Evolutionary conservation across 92 coral and sea anemone genomes (phyloP).

Genomic region (Bergia sp.): DNA sequence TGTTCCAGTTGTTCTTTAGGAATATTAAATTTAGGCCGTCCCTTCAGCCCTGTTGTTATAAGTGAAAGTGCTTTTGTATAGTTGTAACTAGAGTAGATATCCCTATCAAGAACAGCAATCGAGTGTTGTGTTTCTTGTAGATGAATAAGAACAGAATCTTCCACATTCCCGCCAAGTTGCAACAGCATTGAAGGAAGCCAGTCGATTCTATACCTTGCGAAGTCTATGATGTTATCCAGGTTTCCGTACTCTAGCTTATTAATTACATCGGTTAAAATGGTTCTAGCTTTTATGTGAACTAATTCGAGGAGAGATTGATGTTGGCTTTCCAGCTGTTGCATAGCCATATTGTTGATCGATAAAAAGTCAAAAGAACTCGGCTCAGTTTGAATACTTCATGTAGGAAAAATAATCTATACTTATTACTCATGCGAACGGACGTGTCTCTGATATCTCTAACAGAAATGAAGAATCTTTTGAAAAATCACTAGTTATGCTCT

Average conservation of each 20-base stretch:
- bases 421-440: too few species aligned
- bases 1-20: neutral
- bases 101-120: neutral
- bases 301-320: slow-evolving; percentile 25
- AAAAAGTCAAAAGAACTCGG: too few species aligned
- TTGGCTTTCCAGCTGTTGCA: slow-evolving; percentile 43
- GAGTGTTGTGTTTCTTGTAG: slow-evolving; percentile 50
- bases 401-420: too few species aligned
- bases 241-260: slow-evolving; percentile 49
- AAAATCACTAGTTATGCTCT: too few species aligned
- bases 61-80: neutral
- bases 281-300: neutral
- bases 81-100: neutral
- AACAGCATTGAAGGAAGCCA: slow-evolving; percentile 66
- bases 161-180: slow-evolving; percentile 58
- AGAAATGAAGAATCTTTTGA: too few species aligned
- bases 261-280: slow-evolving; percentile 49
- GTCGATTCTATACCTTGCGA: slow-evolving; percentile 60
- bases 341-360: too few species aligned
- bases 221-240: slow-evolving; percentile 51
- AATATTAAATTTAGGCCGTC: slow-evolving; percentile 6
- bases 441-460: too few species aligned
- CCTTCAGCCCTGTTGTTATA: neutral
- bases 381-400: neutral
- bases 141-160: slow-evolving; percentile 43